These are phyloP conservation scores for Zeuzera pyrina DNA, from an alignment of 2,888 invertebrate genomes.

Conservation along the genomic window DNA sequence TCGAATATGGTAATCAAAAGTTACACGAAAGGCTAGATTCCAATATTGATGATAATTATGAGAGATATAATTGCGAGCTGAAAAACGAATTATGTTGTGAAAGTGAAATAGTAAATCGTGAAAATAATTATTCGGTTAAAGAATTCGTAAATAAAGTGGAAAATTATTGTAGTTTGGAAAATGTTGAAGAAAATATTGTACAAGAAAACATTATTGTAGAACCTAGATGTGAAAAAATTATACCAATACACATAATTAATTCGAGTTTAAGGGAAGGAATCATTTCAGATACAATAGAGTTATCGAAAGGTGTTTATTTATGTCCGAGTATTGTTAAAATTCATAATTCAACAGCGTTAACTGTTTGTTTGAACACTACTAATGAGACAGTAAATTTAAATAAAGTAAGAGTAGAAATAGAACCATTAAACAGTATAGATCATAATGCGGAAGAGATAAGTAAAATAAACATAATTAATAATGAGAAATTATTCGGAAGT, in stretches of 20 bases:
- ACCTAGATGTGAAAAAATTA: constrained; percentile 1
- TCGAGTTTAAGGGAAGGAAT: not conserved
- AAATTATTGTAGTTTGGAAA: too few relatives aligned
- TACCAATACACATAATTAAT: not conserved
- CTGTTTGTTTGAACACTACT: not conserved
- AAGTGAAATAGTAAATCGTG: too few relatives aligned
- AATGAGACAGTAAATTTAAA: not conserved
- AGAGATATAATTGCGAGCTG: too few relatives aligned
- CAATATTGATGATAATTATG: too few relatives aligned
- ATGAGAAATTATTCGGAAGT: too few relatives aligned
- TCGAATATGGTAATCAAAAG: too few relatives aligned
- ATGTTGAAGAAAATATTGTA: too few relatives aligned
- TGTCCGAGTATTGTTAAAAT: not conserved
- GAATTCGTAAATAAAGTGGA: not conserved
- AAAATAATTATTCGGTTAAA: constrained; percentile 1
- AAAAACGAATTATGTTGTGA: too few relatives aligned
- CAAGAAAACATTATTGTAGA: too few relatives aligned
- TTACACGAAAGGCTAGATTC: too few relatives aligned
- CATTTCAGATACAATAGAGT: not conserved
- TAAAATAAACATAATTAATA: too few relatives aligned
- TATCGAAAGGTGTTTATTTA: not conserved
- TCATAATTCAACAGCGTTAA: not conserved
- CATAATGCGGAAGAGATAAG: not conserved
- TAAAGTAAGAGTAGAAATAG: not conserved
- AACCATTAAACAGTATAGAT: not conserved